Conservation (phyloP, 1,140 invertebrate genomes). For the Anastrepha obliqua region DNA sequence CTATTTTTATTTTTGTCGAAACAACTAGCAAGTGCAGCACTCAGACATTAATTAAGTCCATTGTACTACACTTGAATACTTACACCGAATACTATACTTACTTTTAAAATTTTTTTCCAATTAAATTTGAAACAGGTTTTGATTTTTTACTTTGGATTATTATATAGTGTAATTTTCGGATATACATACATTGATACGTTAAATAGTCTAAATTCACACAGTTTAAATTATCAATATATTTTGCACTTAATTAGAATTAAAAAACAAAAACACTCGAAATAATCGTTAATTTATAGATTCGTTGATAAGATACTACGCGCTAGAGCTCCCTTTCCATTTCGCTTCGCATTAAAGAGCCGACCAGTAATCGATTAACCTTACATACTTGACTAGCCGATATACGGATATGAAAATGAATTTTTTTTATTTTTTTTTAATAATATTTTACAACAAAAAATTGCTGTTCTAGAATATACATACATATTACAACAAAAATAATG, state of each 20-base stretch:
- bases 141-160: background rate
- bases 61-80: too few species aligned
- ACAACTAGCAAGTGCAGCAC: too few species aligned
- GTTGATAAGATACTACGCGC: background rate
- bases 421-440: background rate
- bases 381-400: background rate
- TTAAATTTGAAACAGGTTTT: background rate
- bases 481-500: too few species aligned
- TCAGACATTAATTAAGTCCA: too few species aligned
- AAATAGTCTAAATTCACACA: background rate
- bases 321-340: too few species aligned
- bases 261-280: background rate
- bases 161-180: constrained; percentile 4
- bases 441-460: too few species aligned
- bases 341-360: too few species aligned
- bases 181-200: constrained; percentile 14
- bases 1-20: too few species aligned
- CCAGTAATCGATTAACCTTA: background rate
- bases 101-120: background rate
- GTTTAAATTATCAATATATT: background rate
- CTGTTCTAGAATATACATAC: too few species aligned
- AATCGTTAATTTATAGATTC: background rate
- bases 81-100: too few species aligned
- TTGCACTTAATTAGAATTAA: background rate
- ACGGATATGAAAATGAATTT: background rate